A percentile compares a stretch with the other conserved stretches of the same genome.
phyloP scores from a whole-genome alignment of 2,113 vertebrate species.

The Pycnonotus jocosus region DNA sequence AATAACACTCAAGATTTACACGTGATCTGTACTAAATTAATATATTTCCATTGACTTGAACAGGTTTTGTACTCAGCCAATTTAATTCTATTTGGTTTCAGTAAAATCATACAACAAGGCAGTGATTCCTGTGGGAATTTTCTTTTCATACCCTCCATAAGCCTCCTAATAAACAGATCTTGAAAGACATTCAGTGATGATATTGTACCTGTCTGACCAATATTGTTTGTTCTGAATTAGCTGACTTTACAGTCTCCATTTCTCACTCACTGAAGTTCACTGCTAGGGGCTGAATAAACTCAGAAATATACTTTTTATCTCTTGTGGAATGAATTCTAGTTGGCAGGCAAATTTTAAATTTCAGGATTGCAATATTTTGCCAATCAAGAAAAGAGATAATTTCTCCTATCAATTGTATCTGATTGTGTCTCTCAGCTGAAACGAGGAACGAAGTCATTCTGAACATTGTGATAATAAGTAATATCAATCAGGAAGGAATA shows the following conservation, averaged over 20 bases:
- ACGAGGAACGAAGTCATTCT: constrained; percentile 38
- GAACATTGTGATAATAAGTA: constrained; percentile 50
- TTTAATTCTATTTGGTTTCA: neutral
- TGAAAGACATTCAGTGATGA: neutral
- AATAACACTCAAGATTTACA: neutral
- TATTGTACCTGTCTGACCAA: neutral
- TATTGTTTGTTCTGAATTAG: neutral
- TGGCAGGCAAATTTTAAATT: constrained; percentile 12
- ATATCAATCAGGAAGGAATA: constrained; percentile 58
- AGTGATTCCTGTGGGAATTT: neutral
- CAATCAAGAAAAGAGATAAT: constrained; percentile 41
- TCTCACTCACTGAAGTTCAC: neutral
- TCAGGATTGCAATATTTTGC: constrained; percentile 24
- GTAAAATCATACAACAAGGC: neutral
- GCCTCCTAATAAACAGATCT: neutral
- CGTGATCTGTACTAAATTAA: neutral
- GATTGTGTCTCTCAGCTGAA: constrained; percentile 51
- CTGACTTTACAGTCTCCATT: neutral
- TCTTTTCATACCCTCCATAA: neutral
- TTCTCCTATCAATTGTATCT: constrained; percentile 42
- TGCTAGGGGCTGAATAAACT: neutral
- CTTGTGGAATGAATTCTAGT: neutral
- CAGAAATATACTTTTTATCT: neutral
- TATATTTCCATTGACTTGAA: neutral
- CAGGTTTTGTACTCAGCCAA: neutral